Percentiles rank a stretch among this genome's conserved stretches.
Evolutionary conservation across 2,797 vertebrate species (phyloP).

Genomic region (Arremon brunneinucha): DNA sequence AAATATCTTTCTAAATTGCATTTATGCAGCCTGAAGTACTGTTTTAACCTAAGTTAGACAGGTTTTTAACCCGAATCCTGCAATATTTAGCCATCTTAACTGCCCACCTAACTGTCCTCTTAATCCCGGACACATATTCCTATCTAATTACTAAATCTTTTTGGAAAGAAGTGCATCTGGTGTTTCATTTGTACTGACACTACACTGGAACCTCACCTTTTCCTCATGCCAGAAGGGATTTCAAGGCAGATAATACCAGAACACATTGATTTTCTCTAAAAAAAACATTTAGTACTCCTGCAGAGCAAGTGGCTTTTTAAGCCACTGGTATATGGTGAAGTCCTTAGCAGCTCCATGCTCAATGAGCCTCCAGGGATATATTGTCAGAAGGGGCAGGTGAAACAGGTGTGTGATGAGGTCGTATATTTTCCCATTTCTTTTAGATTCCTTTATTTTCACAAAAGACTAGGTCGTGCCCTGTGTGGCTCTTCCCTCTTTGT

Average conservation of each 20-base stretch:
- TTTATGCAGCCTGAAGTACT: not conserved
- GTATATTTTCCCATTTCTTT: not conserved
- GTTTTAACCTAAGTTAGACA: not conserved
- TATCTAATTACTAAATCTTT: not conserved
- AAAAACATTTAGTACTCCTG: not conserved
- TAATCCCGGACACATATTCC: not conserved
- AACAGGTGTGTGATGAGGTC: conserved; percentile 48
- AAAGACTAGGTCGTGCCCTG: not conserved
- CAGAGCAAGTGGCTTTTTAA: conserved; percentile 11
- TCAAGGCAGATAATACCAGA: not conserved
- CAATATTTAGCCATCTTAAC: not conserved
- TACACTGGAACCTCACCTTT: not conserved
- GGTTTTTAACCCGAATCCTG: not conserved
- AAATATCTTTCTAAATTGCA: not conserved
- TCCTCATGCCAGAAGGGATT: not conserved
- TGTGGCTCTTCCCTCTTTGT: not conserved
- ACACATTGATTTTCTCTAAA: conserved; percentile 2
- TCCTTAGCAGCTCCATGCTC: not conserved
- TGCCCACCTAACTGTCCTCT: not conserved
- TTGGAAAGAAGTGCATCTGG: not conserved
- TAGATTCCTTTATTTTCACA: not conserved
- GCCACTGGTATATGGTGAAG: not conserved
- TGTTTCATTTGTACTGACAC: not conserved
- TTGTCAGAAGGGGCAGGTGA: not conserved
- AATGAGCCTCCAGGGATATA: not conserved